Base-by-base conservation (phyloP, 2,797 vertebrate species). In the Varecia variegata region DNA sequence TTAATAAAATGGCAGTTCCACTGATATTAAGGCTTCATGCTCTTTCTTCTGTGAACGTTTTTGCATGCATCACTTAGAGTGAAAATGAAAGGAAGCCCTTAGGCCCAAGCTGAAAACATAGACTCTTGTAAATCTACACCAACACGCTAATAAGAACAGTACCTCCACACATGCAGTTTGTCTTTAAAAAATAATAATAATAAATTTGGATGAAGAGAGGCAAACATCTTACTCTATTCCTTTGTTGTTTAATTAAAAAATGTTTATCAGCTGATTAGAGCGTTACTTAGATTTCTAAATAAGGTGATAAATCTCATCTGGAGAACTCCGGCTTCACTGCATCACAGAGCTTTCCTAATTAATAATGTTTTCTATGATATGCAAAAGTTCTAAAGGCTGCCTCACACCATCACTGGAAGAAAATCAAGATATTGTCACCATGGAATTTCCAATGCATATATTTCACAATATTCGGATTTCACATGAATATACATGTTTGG, bases 21-120 rank as follows among this genome's bases (percentile, higher is more conserved):
- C 79, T 81, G 95, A 91, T 83, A 93, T 65, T 56, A 88, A 83
- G 89, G 93, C 38, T 58, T 96, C 20, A 74, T 9, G 85, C 50
- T 97, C 96, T 95, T 95, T 84, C 96, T 96, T 90, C 0, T 74
- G 68, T 94, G 71, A 95, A 96, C 38, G 90, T 68, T 68, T 97
- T 1, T 92, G 76, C 45, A 70, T 87, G 90, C 79, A 68, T 95
- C 95, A 70, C 93, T 96, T 92, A 92, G 79, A 93, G 38, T 47
- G 86, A 86, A 96, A 97, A 97, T 90, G 86, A 96, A 96, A 95
- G 32, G 71, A 84, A 95, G 70, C 54, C 94, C 86, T 67, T 30
- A 86, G 91, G 91, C 81, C 73, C 62, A 76, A 23, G 30, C 21
- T 91, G 71, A 68, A 93, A 92, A 86, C 87, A 43, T 1, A 10